Percentiles rank a stretch among this genome's conserved stretches.
Evolutionary conservation across 2,113 vertebrate genomes (phyloP).

Genomic region (Hippolais icterina): DNA sequence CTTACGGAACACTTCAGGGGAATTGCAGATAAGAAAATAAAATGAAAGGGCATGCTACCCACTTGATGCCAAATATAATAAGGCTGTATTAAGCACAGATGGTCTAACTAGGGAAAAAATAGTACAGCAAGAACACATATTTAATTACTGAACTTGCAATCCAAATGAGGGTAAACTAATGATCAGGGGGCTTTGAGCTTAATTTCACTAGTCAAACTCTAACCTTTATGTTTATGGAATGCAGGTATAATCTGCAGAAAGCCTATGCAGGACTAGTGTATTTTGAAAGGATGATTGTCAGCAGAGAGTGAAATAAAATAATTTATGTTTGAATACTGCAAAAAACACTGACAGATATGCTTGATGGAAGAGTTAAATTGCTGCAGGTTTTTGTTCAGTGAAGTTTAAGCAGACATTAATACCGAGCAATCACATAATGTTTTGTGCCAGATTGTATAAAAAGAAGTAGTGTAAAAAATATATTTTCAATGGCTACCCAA

Average conservation of each 20-base stretch:
- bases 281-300: neutral
- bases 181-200: neutral
- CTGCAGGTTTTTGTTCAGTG: neutral
- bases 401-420: neutral
- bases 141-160: neutral
- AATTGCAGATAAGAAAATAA: conserved; percentile 17
- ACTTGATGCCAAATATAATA: conserved; percentile 3
- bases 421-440: neutral
- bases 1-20: neutral
- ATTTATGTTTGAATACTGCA: neutral
- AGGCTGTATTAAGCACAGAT: neutral
- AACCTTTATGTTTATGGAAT: neutral
- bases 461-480: neutral
- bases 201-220: neutral
- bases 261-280: neutral
- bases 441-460: neutral
- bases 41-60: neutral
- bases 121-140: neutral
- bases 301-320: neutral
- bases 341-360: neutral
- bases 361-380: neutral
- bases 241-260: neutral
- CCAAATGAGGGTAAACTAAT: neutral
- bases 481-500: neutral
- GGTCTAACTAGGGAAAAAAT: neutral